Evolutionary conservation across 37 sponge, comb jelly and placozoan species (phyloP).

Genomic region (Aphrocallistes beatrix): DNA sequence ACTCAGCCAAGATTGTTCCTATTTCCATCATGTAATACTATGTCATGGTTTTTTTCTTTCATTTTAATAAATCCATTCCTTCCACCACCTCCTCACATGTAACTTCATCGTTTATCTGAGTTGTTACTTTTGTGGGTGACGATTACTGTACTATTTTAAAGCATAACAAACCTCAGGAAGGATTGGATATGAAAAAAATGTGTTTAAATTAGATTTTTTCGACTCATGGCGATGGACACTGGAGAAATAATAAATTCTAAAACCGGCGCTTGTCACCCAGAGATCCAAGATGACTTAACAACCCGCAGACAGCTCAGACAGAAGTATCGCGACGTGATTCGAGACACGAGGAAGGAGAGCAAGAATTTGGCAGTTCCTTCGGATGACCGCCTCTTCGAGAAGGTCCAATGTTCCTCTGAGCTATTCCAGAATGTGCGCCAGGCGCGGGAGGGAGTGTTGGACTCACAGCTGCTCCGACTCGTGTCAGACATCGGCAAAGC

Average conservation of each 20-base stretch:
- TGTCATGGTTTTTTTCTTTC: too few species aligned
- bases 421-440: not conserved
- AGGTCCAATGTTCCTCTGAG: constrained; percentile 5
- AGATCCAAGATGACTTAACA: not conserved
- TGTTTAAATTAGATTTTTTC: too few species aligned
- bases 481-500: not conserved
- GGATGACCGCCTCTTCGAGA: constrained; percentile 8
- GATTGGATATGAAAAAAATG: too few species aligned
- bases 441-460: not conserved
- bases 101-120: too few species aligned
- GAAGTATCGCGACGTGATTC: not conserved
- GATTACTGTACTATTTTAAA: too few species aligned
- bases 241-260: not conserved
- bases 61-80: too few species aligned
- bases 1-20: too few species aligned
- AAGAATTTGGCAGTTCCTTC: not conserved
- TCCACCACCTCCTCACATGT: too few species aligned
- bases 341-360: constrained; percentile 6
- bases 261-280: not conserved
- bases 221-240: too few species aligned
- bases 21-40: too few species aligned
- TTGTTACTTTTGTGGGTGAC: too few species aligned
- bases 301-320: not conserved
- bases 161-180: too few species aligned
- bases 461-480: not conserved